These are phyloP conservation scores for Anas bahamensis DNA, from an alignment of 2,797 vertebrate genomes.

Conservation along the genomic window DNA sequence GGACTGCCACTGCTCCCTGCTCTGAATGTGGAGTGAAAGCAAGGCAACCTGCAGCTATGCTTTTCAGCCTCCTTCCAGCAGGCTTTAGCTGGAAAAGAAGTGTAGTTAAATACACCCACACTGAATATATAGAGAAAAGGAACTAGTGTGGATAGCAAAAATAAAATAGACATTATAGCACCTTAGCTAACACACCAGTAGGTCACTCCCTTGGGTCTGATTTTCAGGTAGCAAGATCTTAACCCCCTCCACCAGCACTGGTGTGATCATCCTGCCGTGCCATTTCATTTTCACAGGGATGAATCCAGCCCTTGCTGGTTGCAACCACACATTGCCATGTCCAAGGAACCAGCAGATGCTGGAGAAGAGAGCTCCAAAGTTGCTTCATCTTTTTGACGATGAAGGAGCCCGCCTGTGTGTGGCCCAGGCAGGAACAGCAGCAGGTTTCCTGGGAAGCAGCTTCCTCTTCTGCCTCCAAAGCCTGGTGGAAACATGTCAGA, in stretches of 20 bases:
- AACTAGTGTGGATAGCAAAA: background rate
- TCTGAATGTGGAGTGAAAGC: background rate
- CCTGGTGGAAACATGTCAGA: background rate
- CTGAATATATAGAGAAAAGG: background rate
- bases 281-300: background rate
- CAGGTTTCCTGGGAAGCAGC: background rate
- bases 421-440: rapidly evolving
- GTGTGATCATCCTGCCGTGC: rapidly evolving
- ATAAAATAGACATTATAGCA: background rate
- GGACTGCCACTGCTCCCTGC: background rate
- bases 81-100: background rate
- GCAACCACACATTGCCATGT: rapidly evolving
- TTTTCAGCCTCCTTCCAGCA: background rate
- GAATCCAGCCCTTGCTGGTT: background rate
- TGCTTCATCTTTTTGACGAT: background rate
- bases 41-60: background rate
- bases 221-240: background rate
- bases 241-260: background rate
- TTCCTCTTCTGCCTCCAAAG: background rate
- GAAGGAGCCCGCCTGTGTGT: background rate
- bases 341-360: background rate
- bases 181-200: background rate
- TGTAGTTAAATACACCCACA: background rate
- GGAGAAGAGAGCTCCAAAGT: background rate
- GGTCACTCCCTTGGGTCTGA: background rate